Base-by-base conservation (phyloP, 2,113 vertebrate species). In the Rhizomys pruinosus region DNA sequence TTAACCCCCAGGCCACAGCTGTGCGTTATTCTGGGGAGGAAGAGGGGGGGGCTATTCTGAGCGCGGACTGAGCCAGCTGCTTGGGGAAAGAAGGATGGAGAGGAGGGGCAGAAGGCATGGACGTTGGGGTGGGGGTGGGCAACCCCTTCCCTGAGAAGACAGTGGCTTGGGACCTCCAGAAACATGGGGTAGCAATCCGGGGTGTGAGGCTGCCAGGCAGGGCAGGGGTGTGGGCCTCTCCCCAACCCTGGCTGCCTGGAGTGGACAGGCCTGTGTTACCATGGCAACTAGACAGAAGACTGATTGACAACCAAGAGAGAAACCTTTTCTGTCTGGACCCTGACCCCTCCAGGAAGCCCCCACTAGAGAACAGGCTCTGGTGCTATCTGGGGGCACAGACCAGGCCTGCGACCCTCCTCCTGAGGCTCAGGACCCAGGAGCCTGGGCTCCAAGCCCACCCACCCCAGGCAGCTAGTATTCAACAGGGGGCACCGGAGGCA, bases 1-100 rank as follows among this genome's bases (percentile, higher is more conserved):
- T 99, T 97, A 98, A 98, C 69, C 52, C 98, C 98, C 98, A 98
- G 98, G 98, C 98, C 98, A 98, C 97, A 98, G 98, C 98, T 98
- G 98, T 94, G 96, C 92, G 95, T 97, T 97, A 97, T 97, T 97
- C 97, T 97, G 96, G 95, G 97, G 97, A 29, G 86, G 90, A 78
- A 74, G 34, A 32, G 81, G 94, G 95, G 94, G 95, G 95, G 86
- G 89, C 95, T 97, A 96, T 97, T 97, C 96, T 97, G 93, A 95
- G 95, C 78, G 6, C 74, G 95, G 96, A 97, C 84, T 96, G 93
- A 96, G 89, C 95, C 96, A 96, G 95, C 96, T 96, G 97, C 97
- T 93, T 69, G 79, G 90, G 97, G 97, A 98, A 98, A 98, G 98
- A 98, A 97, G 98, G 97, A 98, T 98, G 94, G 96, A 97, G 97